Base-by-base conservation (phyloP, 2,797 vertebrate genomes). In the Syngnathus acus region DNA sequence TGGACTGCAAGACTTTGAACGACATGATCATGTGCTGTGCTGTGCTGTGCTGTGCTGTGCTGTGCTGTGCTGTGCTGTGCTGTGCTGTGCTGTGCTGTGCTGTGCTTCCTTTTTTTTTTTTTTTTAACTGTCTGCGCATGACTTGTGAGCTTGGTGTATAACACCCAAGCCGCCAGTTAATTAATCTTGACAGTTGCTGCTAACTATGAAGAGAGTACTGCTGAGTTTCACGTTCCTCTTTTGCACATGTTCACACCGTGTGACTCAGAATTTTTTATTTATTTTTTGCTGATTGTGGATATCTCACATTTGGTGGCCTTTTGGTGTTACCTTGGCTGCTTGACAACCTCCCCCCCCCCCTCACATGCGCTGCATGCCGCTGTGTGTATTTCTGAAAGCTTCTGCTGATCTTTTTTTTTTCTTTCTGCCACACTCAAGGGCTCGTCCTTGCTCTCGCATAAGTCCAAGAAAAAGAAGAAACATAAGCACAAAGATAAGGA, bases 391-490 rank as follows among this genome's bases (percentile, higher is more conserved):
- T 32, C 26, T 32, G 26, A 32, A 32, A 32, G 26, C 26, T 32
- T 32, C 26, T 32, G 26, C 26, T 57, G 55, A 38, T 57, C 10
- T 14, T 8, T 57, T 16, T 26, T 38, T n/a, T 66, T 57, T 16
- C 42, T 47, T n/a, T 66, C 13, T 58, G 14, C 50, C 55, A 47
- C 0, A 8, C 8, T 43, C 2, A 83, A 91, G 87, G 78, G 66
- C 40, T 85, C 84, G n/a, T 78, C 86, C 13, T 73, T 78, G 16
- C 68, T 76, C 23, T 79, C 65, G 1, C 76, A 69, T 51, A 90
- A 89, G 82, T 81, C 88, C 68, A 92, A 92, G 88, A 89, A 89
- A 78, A 91, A 91, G 83, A 89, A 90, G 83, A 89, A 88, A 11
- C 82, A 89, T 61, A 89, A 89, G 66, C 80, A 86, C 73, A 88